Percentiles rank a stretch among this genome's conserved stretches.
Conservation (phyloP, 1,140 invertebrate genomes). For the Leucophenga varia region DNA sequence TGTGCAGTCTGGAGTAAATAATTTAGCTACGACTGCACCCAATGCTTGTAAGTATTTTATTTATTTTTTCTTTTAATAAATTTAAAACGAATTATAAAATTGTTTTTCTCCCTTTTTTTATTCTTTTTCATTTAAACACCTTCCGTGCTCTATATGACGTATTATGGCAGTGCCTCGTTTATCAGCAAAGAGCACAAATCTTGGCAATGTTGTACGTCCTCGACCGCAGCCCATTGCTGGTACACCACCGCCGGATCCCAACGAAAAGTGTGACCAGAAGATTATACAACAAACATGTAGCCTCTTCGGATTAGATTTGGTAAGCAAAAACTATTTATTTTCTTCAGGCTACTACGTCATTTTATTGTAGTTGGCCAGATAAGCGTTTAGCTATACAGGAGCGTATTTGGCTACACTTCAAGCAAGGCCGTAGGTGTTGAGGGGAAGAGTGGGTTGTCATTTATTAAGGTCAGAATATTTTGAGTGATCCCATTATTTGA, state of each 20-base stretch:
- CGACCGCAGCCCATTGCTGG: constrained; percentile 87
- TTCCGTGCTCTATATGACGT: not conserved
- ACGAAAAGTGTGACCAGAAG: constrained; percentile 80
- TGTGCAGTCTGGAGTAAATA: too few species aligned
- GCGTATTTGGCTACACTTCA: constrained; percentile 1
- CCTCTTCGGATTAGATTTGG: constrained; percentile 84
- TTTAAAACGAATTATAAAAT: too few species aligned
- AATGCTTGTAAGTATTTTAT: constrained; percentile 22
- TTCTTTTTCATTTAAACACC: not conserved
- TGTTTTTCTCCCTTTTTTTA: constrained; percentile 5
- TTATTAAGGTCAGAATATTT: too few species aligned
- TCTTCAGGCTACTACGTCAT: too few species aligned
- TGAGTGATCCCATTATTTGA: too few species aligned
- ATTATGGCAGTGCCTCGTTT: constrained; percentile 28
- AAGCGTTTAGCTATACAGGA: not conserved
- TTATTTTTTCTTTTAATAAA: not conserved
- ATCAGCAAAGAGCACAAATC: constrained; percentile 44
- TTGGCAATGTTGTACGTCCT: constrained; percentile 63
- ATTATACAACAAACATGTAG: constrained; percentile 87
- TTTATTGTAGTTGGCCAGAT: too few species aligned
- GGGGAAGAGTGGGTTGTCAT: too few species aligned
- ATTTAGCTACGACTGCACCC: constrained; percentile 24
- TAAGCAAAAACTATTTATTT: too few species aligned
- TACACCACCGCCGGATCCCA: constrained; percentile 72
- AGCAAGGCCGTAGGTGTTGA: not conserved